phyloP scores from a whole-genome alignment of 2,888 invertebrate genomes.

The Unio pictorum region DNA sequence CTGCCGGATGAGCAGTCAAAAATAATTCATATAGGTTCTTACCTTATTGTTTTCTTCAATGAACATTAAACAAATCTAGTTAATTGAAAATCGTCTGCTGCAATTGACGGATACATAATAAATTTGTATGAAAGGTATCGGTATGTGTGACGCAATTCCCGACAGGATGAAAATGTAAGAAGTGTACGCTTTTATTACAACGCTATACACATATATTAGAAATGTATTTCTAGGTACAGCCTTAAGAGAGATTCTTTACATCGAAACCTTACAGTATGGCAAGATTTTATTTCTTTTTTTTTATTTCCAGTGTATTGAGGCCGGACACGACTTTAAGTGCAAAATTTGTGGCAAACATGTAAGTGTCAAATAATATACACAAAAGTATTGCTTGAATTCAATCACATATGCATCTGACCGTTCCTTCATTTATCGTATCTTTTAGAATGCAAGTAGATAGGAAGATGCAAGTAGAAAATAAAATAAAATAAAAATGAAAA shows the following conservation, averaged over 20 bases:
- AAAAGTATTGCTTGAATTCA: neutral
- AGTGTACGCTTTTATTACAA: neutral
- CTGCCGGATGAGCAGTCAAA: no score
- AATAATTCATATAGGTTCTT: no score
- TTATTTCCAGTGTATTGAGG: slow-evolving; percentile 22
- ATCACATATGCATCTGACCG: neutral
- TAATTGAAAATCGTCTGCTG: no score
- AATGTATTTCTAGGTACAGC: neutral
- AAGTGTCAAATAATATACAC: neutral
- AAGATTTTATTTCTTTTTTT: neutral
- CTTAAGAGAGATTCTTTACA: neutral
- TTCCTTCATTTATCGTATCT: neutral
- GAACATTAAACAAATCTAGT: no score
- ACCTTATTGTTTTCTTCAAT: no score
- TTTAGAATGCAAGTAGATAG: no score
- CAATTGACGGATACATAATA: no score
- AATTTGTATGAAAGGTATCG: neutral
- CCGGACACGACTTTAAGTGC: slow-evolving; percentile 24
- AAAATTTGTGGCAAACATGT: slow-evolving; percentile 36
- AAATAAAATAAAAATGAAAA: no score
- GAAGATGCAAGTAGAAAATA: no score
- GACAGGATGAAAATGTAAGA: neutral
- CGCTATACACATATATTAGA: no score
- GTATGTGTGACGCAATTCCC: neutral
- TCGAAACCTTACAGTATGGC: neutral